phyloP scores from a whole-genome alignment of 2,113 vertebrate species.

The Struthio camelus region DNA sequence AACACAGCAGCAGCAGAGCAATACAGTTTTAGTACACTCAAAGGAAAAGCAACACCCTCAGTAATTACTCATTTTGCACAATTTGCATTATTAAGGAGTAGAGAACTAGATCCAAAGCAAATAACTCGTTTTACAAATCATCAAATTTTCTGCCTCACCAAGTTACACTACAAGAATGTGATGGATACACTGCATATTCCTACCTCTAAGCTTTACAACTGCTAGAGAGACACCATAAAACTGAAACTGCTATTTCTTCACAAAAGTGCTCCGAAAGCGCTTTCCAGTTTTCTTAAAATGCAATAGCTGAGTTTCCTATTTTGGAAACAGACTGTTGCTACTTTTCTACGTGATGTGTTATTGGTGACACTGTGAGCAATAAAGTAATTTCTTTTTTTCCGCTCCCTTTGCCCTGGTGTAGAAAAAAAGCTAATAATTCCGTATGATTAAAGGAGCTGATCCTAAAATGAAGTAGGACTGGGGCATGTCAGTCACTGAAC shows the following conservation, averaged over 20 bases:
- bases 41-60: background rate
- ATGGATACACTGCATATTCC: background rate
- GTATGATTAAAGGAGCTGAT: conserved; percentile 44
- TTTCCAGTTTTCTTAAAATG: background rate
- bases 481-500: background rate
- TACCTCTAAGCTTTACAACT: background rate
- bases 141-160: background rate
- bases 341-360: conserved; percentile 34
- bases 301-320: background rate
- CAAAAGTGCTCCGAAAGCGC: background rate
- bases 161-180: background rate
- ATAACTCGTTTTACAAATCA: background rate
- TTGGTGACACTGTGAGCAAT: background rate
- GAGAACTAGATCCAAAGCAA: background rate
- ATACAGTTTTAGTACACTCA: background rate
- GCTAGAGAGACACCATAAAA: background rate
- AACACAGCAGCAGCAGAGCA: background rate
- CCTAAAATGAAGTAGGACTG: conserved; percentile 28
- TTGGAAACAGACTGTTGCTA: background rate
- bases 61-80: conserved; percentile 12
- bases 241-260: background rate
- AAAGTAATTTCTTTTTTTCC: conserved; percentile 32
- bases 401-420: background rate
- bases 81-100: background rate
- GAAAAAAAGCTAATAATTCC: conserved; percentile 24